Conservation (phyloP, 2,888 invertebrate genomes). For the Thereva nobilitata region DNA sequence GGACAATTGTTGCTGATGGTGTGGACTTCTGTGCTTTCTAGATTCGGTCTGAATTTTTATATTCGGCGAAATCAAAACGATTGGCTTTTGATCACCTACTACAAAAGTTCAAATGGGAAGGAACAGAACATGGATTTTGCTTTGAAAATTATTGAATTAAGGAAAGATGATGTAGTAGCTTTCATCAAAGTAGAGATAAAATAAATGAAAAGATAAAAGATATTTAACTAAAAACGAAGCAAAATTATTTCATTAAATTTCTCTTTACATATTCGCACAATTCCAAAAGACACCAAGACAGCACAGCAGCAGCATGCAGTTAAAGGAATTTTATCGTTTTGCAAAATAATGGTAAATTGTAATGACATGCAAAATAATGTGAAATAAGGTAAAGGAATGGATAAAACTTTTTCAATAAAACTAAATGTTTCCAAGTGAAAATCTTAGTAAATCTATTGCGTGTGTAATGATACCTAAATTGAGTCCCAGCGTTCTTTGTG, state of each 20-base stretch:
- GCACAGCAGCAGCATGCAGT: conserved; percentile 40
- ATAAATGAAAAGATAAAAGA: too few relatives aligned
- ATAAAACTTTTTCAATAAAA: conserved; percentile 2
- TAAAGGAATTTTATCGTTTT: not conserved
- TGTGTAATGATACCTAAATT: conserved; percentile 36
- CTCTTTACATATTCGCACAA: not conserved
- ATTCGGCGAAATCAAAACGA: conserved; percentile 44
- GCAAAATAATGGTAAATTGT: conserved; percentile 3
- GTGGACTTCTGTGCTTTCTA: conserved; percentile 28
- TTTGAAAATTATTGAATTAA: conserved; percentile 7
- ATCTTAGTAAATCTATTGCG: not conserved
- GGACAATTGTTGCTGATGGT: conserved; percentile 5
- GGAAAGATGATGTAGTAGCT: too few relatives aligned
- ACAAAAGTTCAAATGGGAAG: conserved; percentile 21
- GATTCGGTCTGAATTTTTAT: conserved; percentile 44
- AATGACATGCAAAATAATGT: conserved; percentile 3
- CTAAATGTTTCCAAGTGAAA: conserved; percentile 1
- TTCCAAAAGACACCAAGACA: conserved; percentile 22
- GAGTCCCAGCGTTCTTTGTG: conserved; percentile 33
- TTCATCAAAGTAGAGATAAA: too few relatives aligned
- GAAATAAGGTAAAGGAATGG: conserved; percentile 1
- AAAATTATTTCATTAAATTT: not conserved
- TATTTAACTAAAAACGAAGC: conserved; percentile 14
- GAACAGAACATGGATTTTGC: conserved; percentile 8
- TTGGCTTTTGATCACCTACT: conserved; percentile 44